A percentile compares a stretch with the other conserved stretches of the same genome.
Evolutionary conservation across 2,113 vertebrate species (phyloP).

Genomic region (Apteryx owenii): DNA sequence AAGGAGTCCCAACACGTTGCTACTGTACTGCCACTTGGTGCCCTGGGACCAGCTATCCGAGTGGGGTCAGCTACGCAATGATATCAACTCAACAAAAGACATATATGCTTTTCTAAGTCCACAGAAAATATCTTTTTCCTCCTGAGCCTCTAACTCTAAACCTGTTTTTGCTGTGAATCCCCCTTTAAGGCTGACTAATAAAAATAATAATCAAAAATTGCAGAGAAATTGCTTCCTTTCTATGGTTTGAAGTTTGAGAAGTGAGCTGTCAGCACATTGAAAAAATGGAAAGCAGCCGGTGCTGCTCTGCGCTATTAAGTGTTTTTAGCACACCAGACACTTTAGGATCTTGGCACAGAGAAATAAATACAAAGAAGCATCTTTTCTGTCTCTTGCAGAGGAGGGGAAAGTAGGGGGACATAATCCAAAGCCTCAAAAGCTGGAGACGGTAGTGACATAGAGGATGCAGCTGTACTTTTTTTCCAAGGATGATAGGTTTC

Average conservation of each 20-base stretch:
- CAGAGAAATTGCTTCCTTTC: background rate
- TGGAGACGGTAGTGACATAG: background rate
- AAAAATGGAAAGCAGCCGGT: slow-evolving; percentile 12
- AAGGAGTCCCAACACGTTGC: background rate
- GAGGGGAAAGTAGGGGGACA: background rate
- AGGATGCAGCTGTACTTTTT: background rate
- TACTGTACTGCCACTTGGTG: background rate
- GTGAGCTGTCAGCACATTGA: slow-evolving; percentile 1
- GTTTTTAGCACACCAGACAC: slow-evolving; percentile 26
- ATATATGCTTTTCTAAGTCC: fast-evolving
- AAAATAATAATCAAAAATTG: background rate
- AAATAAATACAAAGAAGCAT: slow-evolving; percentile 12
- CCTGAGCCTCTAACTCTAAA: background rate
- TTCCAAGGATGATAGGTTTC: background rate
- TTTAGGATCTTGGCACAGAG: slow-evolving; percentile 8
- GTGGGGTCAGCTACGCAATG: fast-evolving
- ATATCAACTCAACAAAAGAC: background rate
- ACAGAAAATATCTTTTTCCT: background rate
- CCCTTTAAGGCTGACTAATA: background rate
- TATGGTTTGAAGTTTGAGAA: background rate
- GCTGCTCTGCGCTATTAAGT: background rate
- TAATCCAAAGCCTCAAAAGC: background rate
- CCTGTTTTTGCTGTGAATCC: background rate
- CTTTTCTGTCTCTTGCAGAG: slow-evolving; percentile 28
- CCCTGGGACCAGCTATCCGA: background rate